Evolutionary conservation across 2,797 vertebrate species (phyloP), one percentile per base, ranked within the genome.

Genomic region (Gymnoscopelus braueri): DNA sequence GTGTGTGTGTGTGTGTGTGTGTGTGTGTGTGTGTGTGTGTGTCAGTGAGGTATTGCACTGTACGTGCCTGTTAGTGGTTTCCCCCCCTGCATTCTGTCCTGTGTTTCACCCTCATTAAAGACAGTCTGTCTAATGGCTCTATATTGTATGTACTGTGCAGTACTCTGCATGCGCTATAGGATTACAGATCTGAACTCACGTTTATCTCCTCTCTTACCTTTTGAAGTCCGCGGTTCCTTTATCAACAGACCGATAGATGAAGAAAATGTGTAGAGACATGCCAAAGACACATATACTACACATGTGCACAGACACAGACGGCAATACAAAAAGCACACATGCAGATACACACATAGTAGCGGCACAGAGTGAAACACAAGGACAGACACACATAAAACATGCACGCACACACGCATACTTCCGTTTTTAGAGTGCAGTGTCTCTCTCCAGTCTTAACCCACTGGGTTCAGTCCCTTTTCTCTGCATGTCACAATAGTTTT

Each of bases 381-480:
- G 39, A 44, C 39, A 44, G 39, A 44, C 39, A 44, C 39, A 9
- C 39, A 44, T 44, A 35, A 35, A 35, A 35, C 32, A 49, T 32
- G 10, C 58, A 44, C 58, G 15, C 58, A 60, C 58, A 3, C 58
- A 44, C 58, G 10, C 58, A 60, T 14, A 3, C 32, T 4, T 53
- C 10, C 19, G 14, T 59, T 75, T 69, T 64, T 4, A 47, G 60
- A 63, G 63, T 52, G 63, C 32, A 57, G 15, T 32, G 15, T 29
- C 13, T 76, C 47, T 74, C 58, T 63, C 50, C 26, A 65, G 75
- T 81, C 81, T 74, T 70, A 79, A 39, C 74, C 19, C 15, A 12
- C 39, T n/a, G n/a, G n/a, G n/a, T n/a, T n/a, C n/a, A 8, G 9
- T 44, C 35, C 35, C 1, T 44, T 9, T 44, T 44, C 39, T 44